A percentile compares a stretch with the other conserved stretches of the same genome.
phyloP scores from a whole-genome alignment of 2,797 vertebrate genomes.

The Poeciliopsis paucimaculata region DNA sequence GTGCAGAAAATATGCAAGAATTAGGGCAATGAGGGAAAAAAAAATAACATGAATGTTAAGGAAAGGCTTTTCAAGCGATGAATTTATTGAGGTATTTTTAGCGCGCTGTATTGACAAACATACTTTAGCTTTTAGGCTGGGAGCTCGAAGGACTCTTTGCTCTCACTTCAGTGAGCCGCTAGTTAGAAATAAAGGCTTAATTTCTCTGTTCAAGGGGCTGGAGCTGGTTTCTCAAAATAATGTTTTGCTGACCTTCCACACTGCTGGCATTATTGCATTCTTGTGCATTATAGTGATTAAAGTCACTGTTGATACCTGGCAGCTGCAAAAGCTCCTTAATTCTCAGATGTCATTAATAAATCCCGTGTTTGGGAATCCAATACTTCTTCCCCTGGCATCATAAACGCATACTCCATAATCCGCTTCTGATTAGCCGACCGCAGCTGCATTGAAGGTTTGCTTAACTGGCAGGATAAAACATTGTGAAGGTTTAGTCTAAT shows the following conservation, averaged over 20 bases:
- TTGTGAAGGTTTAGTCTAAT: not conserved
- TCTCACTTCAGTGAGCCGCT: not conserved
- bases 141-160: not conserved
- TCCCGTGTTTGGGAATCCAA: not conserved
- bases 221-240: not conserved
- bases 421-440: not conserved
- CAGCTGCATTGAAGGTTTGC: not conserved
- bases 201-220: not conserved
- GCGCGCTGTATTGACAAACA: constrained; percentile 2
- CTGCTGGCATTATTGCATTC: not conserved
- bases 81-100: constrained; percentile 41
- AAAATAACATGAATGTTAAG: constrained; percentile 33
- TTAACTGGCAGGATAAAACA: not conserved
- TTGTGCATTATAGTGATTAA: not conserved
- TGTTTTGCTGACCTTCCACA: not conserved
- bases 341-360: not conserved
- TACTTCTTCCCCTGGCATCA: not conserved
- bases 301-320: not conserved
- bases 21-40: constrained; percentile 27
- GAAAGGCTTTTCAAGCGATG: constrained; percentile 25
- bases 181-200: not conserved
- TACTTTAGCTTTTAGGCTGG: not conserved
- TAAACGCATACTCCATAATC: not conserved
- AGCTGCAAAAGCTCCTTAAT: not conserved
- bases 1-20: constrained; percentile 66